These are phyloP conservation scores for Chlorospingus semifuscus DNA, from an alignment of 2,797 vertebrate genomes.

Conservation along the genomic window DNA sequence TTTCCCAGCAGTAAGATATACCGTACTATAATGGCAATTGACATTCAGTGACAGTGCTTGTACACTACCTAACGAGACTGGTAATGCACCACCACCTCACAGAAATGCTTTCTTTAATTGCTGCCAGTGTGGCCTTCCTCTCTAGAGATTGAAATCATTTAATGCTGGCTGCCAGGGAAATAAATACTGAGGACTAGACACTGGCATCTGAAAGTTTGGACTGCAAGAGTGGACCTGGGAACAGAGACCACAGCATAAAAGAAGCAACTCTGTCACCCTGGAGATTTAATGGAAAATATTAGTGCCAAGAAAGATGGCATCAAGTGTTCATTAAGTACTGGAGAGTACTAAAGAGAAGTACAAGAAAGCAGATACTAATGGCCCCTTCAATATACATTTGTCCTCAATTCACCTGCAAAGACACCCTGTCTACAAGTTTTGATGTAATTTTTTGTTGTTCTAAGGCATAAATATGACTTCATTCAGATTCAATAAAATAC, in stretches of 20 bases:
- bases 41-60: not conserved
- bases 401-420: not conserved
- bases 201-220: not conserved
- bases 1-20: not conserved
- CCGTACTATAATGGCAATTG: not conserved
- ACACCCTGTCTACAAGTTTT: not conserved
- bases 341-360: rapidly evolving
- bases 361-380: not conserved
- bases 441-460: not conserved
- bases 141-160: not conserved
- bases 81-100: not conserved
- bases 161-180: not conserved
- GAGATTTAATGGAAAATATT: not conserved
- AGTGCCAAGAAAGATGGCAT: not conserved
- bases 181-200: not conserved
- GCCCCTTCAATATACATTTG: not conserved
- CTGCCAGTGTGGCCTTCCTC: not conserved
- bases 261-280: not conserved
- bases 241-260: not conserved
- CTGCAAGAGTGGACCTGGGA: not conserved
- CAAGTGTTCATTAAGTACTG: not conserved
- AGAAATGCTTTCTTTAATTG: not conserved
- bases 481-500: not conserved
- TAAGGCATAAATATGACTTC: not conserved
- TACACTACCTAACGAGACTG: not conserved